Conservation (phyloP, 2,888 invertebrate species). For the Mythimna pallens region DNA sequence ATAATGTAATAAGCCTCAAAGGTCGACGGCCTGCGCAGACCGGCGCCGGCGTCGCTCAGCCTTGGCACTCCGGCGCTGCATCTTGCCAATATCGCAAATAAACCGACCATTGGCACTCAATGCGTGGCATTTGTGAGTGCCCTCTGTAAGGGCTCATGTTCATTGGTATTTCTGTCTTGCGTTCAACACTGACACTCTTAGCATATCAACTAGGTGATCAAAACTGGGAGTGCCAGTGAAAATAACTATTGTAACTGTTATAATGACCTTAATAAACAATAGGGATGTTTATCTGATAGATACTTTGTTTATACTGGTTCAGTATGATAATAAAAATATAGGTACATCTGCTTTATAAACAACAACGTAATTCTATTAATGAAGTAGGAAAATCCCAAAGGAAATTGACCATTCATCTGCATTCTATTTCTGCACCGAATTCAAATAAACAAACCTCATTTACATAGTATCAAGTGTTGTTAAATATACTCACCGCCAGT, state of each 20-base stretch:
- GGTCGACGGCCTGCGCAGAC: slow-evolving; percentile 80
- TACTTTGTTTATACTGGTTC: slow-evolving; percentile 30
- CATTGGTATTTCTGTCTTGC: slow-evolving; percentile 75
- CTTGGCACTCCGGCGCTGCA: slow-evolving; percentile 80
- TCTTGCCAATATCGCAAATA: slow-evolving; percentile 90
- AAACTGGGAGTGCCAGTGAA: slow-evolving; percentile 57
- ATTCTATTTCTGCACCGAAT: slow-evolving; percentile 15
- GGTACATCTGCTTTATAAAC: background rate
- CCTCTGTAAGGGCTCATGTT: slow-evolving; percentile 79
- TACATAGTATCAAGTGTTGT: slow-evolving; percentile 45
- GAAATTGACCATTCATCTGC: slow-evolving; percentile 26
- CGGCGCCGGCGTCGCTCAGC: slow-evolving; percentile 83
- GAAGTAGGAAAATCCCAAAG: slow-evolving; percentile 40
- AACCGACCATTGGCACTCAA: slow-evolving; percentile 86
- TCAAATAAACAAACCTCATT: slow-evolving; percentile 50
- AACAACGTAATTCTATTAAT: slow-evolving; percentile 14
- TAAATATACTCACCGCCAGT: slow-evolving; percentile 92
- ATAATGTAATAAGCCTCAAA: slow-evolving; percentile 67
- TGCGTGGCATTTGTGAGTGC: slow-evolving; percentile 83
- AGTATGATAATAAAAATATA: slow-evolving; percentile 26
- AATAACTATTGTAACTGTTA: slow-evolving; percentile 58
- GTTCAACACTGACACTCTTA: slow-evolving; percentile 69
- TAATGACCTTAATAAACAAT: slow-evolving; percentile 55
- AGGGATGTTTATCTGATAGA: slow-evolving; percentile 54
- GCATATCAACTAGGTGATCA: slow-evolving; percentile 69